phyloP scores from a whole-genome alignment of 1,140 invertebrate species.

The Nephila pilipes region DNA sequence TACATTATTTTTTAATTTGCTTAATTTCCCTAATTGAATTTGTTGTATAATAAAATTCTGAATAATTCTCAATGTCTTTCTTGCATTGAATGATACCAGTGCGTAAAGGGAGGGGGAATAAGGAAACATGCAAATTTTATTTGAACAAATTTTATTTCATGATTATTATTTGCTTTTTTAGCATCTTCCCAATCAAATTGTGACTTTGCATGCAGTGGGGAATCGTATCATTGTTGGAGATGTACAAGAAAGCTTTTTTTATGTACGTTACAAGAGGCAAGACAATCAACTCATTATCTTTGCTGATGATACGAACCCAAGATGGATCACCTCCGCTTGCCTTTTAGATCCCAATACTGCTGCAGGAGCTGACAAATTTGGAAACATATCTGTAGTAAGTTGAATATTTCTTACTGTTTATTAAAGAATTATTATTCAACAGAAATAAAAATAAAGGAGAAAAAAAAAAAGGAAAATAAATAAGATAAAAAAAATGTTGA shows the following conservation, averaged over 20 bases:
- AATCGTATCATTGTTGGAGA: constrained; percentile 97
- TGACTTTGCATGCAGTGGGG: constrained; percentile 95
- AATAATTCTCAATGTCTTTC: too few species aligned
- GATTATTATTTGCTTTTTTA: constrained; percentile 78
- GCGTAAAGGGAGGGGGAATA: too few species aligned
- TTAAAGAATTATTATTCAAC: not conserved
- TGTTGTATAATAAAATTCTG: too few species aligned
- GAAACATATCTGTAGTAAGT: constrained; percentile 95
- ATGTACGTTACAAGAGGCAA: constrained; percentile 95
- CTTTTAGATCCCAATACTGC: constrained; percentile 99
- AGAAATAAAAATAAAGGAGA: not conserved
- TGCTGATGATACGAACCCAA: constrained; percentile 97
- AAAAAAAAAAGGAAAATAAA: not conserved
- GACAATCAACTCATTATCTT: constrained; percentile 99
- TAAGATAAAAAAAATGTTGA: too few species aligned
- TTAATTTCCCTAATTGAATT: too few species aligned
- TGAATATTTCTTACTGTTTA: not conserved
- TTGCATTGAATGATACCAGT: too few species aligned
- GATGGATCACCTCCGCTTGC: constrained; percentile 94
- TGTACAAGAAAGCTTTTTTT: constrained; percentile 98
- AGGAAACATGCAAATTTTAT: too few species aligned
- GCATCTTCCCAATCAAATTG: constrained; percentile 97
- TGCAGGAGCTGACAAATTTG: constrained; percentile 98
- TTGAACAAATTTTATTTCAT: not conserved
- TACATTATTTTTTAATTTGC: too few species aligned